Evolutionary conservation across 2,113 vertebrate genomes (phyloP), one percentile per base, ranked within the genome.

Genomic region (Atherinomorus stipes): DNA sequence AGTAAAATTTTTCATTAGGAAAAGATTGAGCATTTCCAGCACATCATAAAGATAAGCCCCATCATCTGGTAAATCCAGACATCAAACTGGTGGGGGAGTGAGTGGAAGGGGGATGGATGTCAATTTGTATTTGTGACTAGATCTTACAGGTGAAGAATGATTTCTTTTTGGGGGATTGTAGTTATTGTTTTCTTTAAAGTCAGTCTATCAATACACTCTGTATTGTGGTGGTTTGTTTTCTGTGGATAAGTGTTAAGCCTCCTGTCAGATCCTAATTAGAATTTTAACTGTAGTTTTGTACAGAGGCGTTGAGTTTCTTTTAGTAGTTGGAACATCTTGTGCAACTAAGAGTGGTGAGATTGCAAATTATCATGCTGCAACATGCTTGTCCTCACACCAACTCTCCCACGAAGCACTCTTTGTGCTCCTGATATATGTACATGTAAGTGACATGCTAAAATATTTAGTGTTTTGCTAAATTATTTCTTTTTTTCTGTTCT

Each of bases 1-100:
- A 42, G 21, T 80, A 62, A 77, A 70, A 47, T 2, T 6, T 54
- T 7, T 62, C 23, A 52, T 58, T 45, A 60, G 44, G 38, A 69
- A 64, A 50, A 3, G 1, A 2, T 0, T 63, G 23, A 21, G 6
- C 4, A 13, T 68, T 57, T 16, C 26, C 38, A 49, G 0, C 2
- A 53, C 9, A 23, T 66, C 15, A 11, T 74, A 81, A 68, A 74
- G 75, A 84, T 54, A 58, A 74, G 28, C 0, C 1, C 1, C 11
- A 11, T 37, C 8, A 4, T 62, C 23, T 70, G 11, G 8, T 1
- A 28, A 16, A 13, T 61, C 31, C 16, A 47, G 1, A 53, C 11
- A 52, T 47, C 1, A 15, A 21, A 34, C 6, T 38, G 2, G n/a
- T n/a, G n/a, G n/a, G n/a, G n/a, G n/a, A 64, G 2, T 19, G 31